Evolutionary conservation across 2,113 vertebrate species (phyloP).

Genomic region (Nicator chloris): DNA sequence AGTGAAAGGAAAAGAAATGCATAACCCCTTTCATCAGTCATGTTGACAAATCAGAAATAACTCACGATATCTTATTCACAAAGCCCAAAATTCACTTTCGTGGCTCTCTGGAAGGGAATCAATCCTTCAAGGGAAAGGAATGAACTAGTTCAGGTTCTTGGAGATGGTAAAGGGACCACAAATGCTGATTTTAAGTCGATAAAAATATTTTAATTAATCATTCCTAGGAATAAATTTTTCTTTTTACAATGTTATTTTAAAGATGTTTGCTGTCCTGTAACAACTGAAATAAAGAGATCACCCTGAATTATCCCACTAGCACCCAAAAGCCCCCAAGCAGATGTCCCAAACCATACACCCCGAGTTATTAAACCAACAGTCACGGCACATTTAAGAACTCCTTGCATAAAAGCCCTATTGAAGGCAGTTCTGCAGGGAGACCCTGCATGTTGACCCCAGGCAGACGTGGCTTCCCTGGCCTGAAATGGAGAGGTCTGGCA

Average conservation of each 20-base stretch:
- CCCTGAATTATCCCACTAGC: not conserved
- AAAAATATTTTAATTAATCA: not conserved
- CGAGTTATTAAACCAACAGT: not conserved
- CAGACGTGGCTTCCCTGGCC: not conserved
- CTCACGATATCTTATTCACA: slow-evolving; percentile 13
- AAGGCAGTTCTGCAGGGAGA: not conserved
- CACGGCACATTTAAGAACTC: not conserved
- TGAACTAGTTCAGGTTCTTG: not conserved
- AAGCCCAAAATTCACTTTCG: not conserved
- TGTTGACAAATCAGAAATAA: slow-evolving; percentile 22
- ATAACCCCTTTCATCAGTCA: not conserved
- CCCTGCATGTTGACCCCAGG: not conserved
- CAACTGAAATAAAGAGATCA: not conserved
- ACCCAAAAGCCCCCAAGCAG: not conserved
- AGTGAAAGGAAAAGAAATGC: not conserved
- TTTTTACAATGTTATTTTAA: not conserved
- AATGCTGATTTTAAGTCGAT: not conserved
- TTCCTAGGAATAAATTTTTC: not conserved
- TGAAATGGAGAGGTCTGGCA: not conserved
- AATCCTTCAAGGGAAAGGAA: not conserved
- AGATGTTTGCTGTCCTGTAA: not conserved
- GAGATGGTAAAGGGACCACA: not conserved
- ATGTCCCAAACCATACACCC: not conserved
- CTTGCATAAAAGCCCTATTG: not conserved
- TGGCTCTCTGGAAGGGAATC: not conserved